A percentile compares a stretch with the other conserved stretches of the same genome.
These are phyloP conservation scores for Prolemur simus DNA, from an alignment of 2,113 vertebrate genomes.

Conservation along the genomic window DNA sequence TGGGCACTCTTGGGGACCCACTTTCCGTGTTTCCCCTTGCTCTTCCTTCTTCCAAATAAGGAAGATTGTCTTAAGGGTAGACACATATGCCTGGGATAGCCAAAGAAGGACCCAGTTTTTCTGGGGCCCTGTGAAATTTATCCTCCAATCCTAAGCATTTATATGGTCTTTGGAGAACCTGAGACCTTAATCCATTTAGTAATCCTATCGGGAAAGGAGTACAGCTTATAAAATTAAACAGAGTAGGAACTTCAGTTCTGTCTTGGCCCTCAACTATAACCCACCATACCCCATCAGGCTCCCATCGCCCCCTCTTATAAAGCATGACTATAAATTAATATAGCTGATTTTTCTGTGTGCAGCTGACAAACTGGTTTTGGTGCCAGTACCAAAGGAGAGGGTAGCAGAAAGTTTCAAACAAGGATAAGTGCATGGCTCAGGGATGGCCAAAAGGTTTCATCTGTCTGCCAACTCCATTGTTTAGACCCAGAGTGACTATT, in stretches of 20 bases:
- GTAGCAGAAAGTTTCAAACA: not conserved
- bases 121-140: not conserved
- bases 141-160: not conserved
- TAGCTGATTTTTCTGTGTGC: not conserved
- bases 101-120: not conserved
- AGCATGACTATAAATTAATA: not conserved
- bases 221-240: not conserved
- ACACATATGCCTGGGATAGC: not conserved
- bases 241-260: not conserved
- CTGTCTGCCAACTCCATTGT: not conserved
- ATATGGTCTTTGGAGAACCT: not conserved
- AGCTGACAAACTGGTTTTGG: not conserved
- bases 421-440: not conserved
- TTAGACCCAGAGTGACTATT: not conserved
- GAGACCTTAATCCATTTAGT: not conserved
- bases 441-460: not conserved
- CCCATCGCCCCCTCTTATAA: not conserved
- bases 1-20: not conserved
- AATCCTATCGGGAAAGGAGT: not conserved
- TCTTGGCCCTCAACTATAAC: not conserved
- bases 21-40: not conserved
- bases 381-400: not conserved
- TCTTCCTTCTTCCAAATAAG: not conserved
- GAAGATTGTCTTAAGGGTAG: not conserved
- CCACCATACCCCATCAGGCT: fast-evolving